These are phyloP conservation scores for Drymodes brunneopygia DNA, from an alignment of 2,113 vertebrate species.

Conservation along the genomic window DNA sequence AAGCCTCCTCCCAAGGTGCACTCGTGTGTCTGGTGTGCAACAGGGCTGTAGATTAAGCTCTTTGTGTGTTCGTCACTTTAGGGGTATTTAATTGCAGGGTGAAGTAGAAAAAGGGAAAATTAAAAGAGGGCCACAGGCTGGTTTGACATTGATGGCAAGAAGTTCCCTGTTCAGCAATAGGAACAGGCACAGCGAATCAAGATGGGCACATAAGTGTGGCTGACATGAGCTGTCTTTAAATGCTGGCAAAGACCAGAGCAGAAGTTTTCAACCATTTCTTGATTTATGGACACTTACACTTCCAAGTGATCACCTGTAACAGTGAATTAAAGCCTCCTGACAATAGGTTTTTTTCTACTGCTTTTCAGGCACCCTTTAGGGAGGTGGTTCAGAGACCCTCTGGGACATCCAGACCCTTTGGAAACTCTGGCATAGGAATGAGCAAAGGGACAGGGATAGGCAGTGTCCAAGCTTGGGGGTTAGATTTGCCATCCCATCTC, in stretches of 20 bases:
- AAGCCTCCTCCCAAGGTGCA: not conserved
- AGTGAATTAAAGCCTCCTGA: slow-evolving; percentile 24
- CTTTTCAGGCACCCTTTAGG: not conserved
- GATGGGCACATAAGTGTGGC: not conserved
- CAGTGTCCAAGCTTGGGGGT: not conserved
- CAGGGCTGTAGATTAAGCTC: not conserved
- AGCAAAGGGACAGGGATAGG: not conserved
- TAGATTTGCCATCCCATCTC: not conserved
- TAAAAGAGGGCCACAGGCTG: not conserved
- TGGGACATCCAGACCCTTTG: not conserved
- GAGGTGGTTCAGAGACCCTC: not conserved
- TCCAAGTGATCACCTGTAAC: not conserved
- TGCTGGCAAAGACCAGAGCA: not conserved
- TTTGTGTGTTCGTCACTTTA: not conserved
- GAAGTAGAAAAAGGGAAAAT: not conserved
- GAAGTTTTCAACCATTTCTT: slow-evolving; percentile 4
- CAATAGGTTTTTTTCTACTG: not conserved
- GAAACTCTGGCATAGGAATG: not conserved
- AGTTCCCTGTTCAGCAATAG: not conserved
- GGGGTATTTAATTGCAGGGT: not conserved
- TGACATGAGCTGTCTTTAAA: not conserved
- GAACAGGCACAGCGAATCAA: not conserved
- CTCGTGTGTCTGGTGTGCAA: not conserved
- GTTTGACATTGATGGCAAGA: not conserved
- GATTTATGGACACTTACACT: not conserved